These are phyloP conservation scores for Bombus vancouverensis DNA, from an alignment of 1,140 invertebrate species.

Conservation along the genomic window DNA sequence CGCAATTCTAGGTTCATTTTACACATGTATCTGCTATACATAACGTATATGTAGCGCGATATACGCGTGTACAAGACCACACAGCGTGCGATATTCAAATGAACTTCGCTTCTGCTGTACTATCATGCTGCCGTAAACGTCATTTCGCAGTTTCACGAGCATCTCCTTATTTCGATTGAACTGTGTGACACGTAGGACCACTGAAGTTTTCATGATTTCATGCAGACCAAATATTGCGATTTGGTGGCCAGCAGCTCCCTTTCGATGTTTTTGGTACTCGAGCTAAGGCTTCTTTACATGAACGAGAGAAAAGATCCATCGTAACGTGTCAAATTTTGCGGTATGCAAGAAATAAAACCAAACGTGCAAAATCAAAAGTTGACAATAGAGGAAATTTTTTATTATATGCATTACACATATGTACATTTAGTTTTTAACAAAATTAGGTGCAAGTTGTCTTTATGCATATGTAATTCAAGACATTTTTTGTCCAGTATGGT, in stretches of 20 bases:
- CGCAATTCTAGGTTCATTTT: background rate
- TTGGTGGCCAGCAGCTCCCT: background rate
- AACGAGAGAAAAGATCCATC: background rate
- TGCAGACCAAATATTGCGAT: constrained; percentile 23
- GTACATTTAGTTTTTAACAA: too few species aligned
- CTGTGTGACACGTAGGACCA: constrained; percentile 14
- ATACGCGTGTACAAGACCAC: constrained; percentile 62
- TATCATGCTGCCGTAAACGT: constrained; percentile 64
- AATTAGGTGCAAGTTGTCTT: too few species aligned
- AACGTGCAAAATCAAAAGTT: background rate
- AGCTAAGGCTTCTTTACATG: background rate
- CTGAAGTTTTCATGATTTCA: constrained; percentile 42
- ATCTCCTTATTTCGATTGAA: constrained; percentile 52
- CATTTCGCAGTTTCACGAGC: constrained; percentile 59
- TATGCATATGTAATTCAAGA: too few species aligned
- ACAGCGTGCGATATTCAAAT: constrained; percentile 71
- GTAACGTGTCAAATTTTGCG: background rate
- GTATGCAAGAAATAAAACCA: background rate
- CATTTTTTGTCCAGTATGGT: too few species aligned
- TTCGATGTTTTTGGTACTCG: background rate
- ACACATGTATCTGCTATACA: background rate
- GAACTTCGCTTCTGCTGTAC: constrained; percentile 55
- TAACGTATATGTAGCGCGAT: background rate
- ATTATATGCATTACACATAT: too few species aligned
- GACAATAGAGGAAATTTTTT: too few species aligned